Evolutionary conservation across 2,113 vertebrate species (phyloP).

Genomic region (Pardalotus punctatus): DNA sequence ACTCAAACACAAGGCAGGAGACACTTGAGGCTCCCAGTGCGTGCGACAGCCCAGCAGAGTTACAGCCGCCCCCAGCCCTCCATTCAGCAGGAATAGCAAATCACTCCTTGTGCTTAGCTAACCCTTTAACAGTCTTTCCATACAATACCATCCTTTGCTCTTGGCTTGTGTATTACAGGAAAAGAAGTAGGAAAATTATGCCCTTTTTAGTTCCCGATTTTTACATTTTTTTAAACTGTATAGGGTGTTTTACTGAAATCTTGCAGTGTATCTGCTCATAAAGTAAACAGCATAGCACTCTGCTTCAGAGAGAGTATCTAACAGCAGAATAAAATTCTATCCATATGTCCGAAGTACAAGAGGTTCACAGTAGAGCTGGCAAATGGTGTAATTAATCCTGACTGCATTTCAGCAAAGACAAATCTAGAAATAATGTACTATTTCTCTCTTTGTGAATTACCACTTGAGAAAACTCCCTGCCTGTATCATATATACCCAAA

Average conservation of each 20-base stretch:
- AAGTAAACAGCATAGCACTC: neutral
- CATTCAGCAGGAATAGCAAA: neutral
- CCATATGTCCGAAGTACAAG: conserved; percentile 52
- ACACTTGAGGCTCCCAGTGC: neutral
- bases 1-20: conserved; percentile 9
- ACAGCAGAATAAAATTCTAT: conserved; percentile 36
- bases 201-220: neutral
- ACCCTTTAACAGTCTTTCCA: neutral
- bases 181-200: neutral
- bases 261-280: neutral
- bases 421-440: conserved; percentile 62
- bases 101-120: neutral
- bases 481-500: conserved; percentile 19
- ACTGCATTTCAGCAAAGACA: conserved; percentile 51
- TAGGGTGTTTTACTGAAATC: neutral
- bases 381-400: conserved; percentile 56
- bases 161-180: neutral
- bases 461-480: conserved; percentile 37
- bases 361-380: conserved; percentile 44
- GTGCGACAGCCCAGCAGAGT: neutral
- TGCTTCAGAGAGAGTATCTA: neutral
- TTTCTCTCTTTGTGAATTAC: conserved; percentile 47
- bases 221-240: neutral
- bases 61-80: neutral
- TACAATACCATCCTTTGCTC: neutral